A percentile compares a stretch with the other conserved stretches of the same genome.
These are phyloP conservation scores for Nysson spinosus DNA, from an alignment of 2,888 invertebrate species.

Conservation along the genomic window DNA sequence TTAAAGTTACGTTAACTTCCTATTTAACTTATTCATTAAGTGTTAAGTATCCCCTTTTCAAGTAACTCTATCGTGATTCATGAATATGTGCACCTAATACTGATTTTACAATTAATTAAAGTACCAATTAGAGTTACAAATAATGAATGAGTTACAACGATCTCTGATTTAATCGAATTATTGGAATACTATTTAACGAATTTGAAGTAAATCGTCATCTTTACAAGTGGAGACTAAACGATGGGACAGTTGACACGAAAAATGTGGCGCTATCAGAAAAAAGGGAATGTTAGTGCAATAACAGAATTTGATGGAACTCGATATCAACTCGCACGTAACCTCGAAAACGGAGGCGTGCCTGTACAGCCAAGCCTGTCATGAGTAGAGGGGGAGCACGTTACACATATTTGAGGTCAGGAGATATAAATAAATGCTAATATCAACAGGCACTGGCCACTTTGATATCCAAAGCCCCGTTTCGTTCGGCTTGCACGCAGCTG, in stretches of 20 bases:
- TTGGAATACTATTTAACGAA: no score
- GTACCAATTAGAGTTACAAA: no score
- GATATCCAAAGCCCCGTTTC: slow-evolving; percentile 66
- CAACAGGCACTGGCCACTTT: slow-evolving; percentile 66
- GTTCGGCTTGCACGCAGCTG: slow-evolving; percentile 49
- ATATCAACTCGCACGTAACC: slow-evolving; percentile 56
- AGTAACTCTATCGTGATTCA: no score
- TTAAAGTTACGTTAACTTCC: no score
- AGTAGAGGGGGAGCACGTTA: slow-evolving; percentile 59
- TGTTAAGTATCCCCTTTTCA: no score
- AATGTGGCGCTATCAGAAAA: slow-evolving; percentile 23
- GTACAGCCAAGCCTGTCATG: slow-evolving; percentile 45
- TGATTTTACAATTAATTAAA: no score
- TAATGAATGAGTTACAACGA: no score
- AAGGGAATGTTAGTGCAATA: slow-evolving; percentile 37
- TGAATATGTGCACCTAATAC: no score
- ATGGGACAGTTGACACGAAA: background rate
- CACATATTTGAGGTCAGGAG: slow-evolving; percentile 73
- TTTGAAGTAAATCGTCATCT: no score
- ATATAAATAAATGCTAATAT: slow-evolving; percentile 75
- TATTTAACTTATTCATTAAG: no score
- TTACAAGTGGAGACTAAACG: no score
- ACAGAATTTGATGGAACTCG: slow-evolving; percentile 52
- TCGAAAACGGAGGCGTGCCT: slow-evolving; percentile 67
- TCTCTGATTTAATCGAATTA: no score